phyloP scores from a whole-genome alignment of 2,113 vertebrate species.

The Aspiorhynchus laticeps region DNA sequence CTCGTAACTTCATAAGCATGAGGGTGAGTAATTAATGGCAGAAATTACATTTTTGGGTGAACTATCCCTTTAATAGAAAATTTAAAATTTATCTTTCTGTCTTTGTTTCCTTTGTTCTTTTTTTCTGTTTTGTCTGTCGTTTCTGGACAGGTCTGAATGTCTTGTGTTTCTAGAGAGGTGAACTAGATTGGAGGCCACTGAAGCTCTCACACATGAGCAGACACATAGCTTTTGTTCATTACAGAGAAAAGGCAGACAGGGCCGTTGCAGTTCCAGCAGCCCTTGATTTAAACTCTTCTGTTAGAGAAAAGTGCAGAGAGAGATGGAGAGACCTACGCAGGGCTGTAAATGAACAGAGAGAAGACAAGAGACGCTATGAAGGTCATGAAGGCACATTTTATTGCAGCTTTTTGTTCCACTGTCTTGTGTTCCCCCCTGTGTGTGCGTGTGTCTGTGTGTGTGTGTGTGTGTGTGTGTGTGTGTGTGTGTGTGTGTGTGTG shows the following conservation, averaged over 20 bases:
- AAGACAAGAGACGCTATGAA: slow-evolving; percentile 18
- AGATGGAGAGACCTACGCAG: slow-evolving; percentile 18
- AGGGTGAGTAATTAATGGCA: not conserved
- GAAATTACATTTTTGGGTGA: not conserved
- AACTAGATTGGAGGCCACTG: not conserved
- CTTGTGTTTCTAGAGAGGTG: slow-evolving; percentile 20
- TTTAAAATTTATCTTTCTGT: not conserved
- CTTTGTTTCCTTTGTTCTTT: not conserved
- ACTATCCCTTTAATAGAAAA: not conserved
- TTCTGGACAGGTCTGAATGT: not conserved
- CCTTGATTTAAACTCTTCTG: slow-evolving; percentile 32
- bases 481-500: slow-evolving; percentile 28
- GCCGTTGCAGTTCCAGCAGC: slow-evolving; percentile 25
- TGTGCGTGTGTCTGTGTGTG: slow-evolving; percentile 12
- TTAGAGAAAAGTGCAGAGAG: slow-evolving; percentile 30
- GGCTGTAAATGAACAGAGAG: slow-evolving; percentile 10
- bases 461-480: slow-evolving; percentile 16
- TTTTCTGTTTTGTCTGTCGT: not conserved
- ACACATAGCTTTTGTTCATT: slow-evolving; percentile 36
- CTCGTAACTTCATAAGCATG: no score
- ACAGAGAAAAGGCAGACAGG: slow-evolving; percentile 15
- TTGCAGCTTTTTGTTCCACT: not conserved
- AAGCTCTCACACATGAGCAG: slow-evolving; percentile 3
- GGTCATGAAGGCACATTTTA: slow-evolving; percentile 1
- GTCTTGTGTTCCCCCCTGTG: not conserved